Base-by-base conservation (phyloP, 2,888 invertebrate species). In the Gortyna flavago region DNA sequence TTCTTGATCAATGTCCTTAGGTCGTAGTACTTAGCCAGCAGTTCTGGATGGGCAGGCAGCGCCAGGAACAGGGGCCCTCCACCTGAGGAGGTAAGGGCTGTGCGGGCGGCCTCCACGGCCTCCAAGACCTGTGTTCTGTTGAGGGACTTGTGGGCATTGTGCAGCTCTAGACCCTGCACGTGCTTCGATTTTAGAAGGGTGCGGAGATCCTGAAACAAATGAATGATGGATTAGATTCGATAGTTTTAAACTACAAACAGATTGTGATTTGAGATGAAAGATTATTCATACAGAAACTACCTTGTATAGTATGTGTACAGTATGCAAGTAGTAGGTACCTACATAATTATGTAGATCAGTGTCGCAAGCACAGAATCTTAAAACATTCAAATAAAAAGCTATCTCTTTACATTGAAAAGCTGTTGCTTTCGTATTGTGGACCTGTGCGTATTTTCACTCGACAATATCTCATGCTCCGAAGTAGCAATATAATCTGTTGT, bases 11-110 rank as follows among this genome's bases (percentile, higher is more conserved):
- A 92, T 35, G 95, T 95, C 89, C 98, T 97, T 85, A 98, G 93
- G 91, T 98, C 98, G 91, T 97, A 98, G 87, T 97, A 97, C 94
- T 98, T 98, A 16, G 97, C 98, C 80, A 98, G 92, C 21, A 97
- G 95, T 87, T 98, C 98, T 0, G 98, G 96, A 89, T 97, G 97
- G 0, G 97, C 95, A 0, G 98, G 98, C n/a, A 98, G 93, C 0
- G 97, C 96, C 76, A 98, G 93, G 85, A 97, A 97, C 41, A 98
- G 90, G 0, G 97, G 96, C 1, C 97, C 97, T 0, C 96, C 96
- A 0, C 95, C 95, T 0, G 94, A 88, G 25, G 97, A 94, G 75
- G 95, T 95, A 84, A 97, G 92, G 32, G 96, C 95, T 57, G 95
- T 90, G 32, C 95, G 93, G 35, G 96, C 95, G 2, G 93, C 93